phyloP scores from a whole-genome alignment of 2,113 vertebrate species.

The Ailuropoda melanoleuca region DNA sequence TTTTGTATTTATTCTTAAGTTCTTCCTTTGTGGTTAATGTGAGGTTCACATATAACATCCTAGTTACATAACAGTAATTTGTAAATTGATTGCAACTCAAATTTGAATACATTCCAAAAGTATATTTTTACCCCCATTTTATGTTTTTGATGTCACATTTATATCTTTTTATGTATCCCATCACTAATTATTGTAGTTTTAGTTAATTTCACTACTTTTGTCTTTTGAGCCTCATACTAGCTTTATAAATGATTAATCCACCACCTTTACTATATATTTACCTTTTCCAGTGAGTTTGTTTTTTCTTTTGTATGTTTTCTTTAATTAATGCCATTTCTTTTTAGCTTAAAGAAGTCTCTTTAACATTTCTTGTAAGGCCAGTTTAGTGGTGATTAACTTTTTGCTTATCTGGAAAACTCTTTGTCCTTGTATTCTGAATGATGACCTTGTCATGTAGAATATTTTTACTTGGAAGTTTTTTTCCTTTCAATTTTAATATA shows the following conservation, averaged over 20 bases:
- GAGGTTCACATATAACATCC: background rate
- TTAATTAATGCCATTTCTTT: background rate
- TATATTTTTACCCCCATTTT: background rate
- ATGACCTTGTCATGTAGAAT: background rate
- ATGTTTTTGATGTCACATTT: background rate
- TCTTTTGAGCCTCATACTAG: background rate
- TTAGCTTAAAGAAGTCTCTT: background rate
- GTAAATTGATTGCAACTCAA: background rate
- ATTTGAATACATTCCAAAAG: background rate
- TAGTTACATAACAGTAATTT: background rate
- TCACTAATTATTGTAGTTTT: background rate
- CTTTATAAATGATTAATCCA: background rate
- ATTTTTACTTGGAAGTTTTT: background rate
- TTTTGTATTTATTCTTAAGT: background rate
- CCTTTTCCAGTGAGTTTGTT: background rate
- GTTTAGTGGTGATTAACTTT: background rate
- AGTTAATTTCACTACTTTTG: background rate
- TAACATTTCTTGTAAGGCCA: background rate
- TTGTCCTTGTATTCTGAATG: background rate
- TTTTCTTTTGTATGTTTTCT: background rate
- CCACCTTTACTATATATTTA: background rate
- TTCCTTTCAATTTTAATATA: background rate
- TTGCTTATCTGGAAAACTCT: background rate
- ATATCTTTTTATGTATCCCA: background rate
- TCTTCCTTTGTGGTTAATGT: background rate